Evolutionary conservation across 1,140 invertebrate species (phyloP), one percentile per base, ranked within the genome.

Genomic region (Oppia nitens): DNA sequence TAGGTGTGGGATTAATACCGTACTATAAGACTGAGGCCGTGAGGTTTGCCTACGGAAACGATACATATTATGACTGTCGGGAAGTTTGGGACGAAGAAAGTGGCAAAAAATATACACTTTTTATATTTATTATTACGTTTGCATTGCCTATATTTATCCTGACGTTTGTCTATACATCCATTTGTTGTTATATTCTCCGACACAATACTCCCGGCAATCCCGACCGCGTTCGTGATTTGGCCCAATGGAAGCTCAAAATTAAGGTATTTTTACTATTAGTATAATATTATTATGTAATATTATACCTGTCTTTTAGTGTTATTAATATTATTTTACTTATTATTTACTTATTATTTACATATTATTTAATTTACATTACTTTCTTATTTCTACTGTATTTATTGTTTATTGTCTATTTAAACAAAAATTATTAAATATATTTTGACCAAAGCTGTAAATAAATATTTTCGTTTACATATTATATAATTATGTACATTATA

Each of bases 201-300:
- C 64, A 73, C 48, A 73, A 68, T 3, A 64, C 73, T 0, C 77
- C 77, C 6, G 77, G 77, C 3, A 76, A 77, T 59, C 72, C 72
- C 0, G 70, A 78, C 59, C 65, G 68, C 2, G 65, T 64, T 4
- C 57, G 77, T 48, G 77, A 78, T 62, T 64, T 67, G 25, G 68
- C 68, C 17, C 74, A 76, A 60, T 64, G 74, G 17, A 64, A 68
- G 52, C 71, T 73, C 0, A 78, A 77, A 64, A 68, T 70, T 52
- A 78, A 77, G 71, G 76, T 77, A 67, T 64, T 24, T 14, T 14
- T 14, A n/a, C 11, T 20, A 17, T 6, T 56, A 17, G 11, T 62
- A 55, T 63, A 58, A 57, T 60, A 55, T 20, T 57, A 47, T 14
- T 47, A n/a, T n/a, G n/a, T n/a, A n/a, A n/a, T n/a, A n/a, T n/a